Evolutionary conservation across 2,797 vertebrate genomes (phyloP).

Genomic region (Scolopax bukidnonensis): DNA sequence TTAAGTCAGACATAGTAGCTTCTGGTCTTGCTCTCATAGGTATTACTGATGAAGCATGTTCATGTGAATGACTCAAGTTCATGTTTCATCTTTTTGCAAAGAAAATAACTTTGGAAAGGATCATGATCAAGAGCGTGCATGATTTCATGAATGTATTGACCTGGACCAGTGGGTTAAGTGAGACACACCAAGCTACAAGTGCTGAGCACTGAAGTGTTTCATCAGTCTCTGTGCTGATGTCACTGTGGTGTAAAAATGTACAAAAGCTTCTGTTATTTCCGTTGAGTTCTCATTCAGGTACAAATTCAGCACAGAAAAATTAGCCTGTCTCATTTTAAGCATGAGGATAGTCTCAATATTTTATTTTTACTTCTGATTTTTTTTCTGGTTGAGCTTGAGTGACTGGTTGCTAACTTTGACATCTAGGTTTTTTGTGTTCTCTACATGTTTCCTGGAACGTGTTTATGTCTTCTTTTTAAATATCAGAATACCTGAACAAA

Average conservation of each 20-base stretch:
- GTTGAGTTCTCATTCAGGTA: neutral
- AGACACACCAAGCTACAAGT: neutral
- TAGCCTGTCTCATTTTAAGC: neutral
- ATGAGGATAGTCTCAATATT: neutral
- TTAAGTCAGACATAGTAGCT: neutral
- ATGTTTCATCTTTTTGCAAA: neutral
- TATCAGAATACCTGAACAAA: neutral
- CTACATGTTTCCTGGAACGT: neutral
- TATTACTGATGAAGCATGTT: neutral
- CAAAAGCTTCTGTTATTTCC: constrained; percentile 9
- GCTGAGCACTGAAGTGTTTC: neutral
- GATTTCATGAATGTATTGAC: neutral
- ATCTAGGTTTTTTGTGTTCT: neutral
- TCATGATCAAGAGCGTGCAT: neutral
- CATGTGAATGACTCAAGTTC: neutral
- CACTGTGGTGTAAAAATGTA: neutral
- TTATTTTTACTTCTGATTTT: constrained; percentile 4
- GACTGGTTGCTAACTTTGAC: neutral
- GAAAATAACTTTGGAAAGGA: neutral
- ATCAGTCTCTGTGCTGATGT: neutral
- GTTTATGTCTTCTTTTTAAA: neutral
- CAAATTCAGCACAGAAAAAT: neutral
- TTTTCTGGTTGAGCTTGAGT: constrained; percentile 8
- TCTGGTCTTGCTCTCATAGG: neutral
- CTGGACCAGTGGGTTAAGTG: fast-evolving